A percentile compares a stretch with the other conserved stretches of the same genome.
Conservation (phyloP, 2,888 invertebrate species). For the Willowsia nigromaculata region DNA sequence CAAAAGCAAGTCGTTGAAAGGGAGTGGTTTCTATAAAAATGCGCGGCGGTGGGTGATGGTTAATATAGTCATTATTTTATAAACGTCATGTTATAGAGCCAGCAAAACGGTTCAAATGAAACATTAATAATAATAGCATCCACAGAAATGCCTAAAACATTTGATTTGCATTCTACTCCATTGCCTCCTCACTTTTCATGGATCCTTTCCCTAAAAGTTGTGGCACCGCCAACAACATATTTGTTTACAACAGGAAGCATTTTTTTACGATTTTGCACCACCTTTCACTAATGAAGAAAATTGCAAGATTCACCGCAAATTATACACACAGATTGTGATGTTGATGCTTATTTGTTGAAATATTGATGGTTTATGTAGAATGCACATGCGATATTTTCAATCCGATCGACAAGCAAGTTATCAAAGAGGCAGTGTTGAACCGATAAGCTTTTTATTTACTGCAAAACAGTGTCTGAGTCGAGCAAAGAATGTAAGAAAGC, state of each 20-base stretch:
- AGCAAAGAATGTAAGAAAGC: neutral
- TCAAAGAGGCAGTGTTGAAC: neutral
- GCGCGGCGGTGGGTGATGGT: constrained; percentile 29
- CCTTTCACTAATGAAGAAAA: constrained; percentile 22
- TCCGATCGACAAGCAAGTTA: neutral
- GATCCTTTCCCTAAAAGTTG: neutral
- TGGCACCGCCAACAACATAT: neutral
- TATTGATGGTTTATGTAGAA: neutral
- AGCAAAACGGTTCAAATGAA: constrained; percentile 2
- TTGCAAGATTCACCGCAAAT: neutral
- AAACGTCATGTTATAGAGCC: constrained; percentile 21
- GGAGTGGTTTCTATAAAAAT: constrained; percentile 9
- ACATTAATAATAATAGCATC: constrained; percentile 38
- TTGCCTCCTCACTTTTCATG: neutral
- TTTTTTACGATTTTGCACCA: constrained; percentile 35
- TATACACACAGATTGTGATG: neutral
- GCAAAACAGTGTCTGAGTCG: neutral
- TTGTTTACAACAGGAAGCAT: constrained; percentile 52
- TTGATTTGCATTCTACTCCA: constrained; percentile 20
- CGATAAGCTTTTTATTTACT: neutral
- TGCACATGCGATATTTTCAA: neutral
- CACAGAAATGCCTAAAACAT: neutral
- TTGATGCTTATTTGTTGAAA: neutral
- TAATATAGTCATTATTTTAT: constrained; percentile 59
- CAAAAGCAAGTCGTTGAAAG: neutral